Evolutionary conservation across 2,797 vertebrate species (phyloP), one percentile per base, ranked within the genome.

Genomic region (Melanogrammus aeglefinus): DNA sequence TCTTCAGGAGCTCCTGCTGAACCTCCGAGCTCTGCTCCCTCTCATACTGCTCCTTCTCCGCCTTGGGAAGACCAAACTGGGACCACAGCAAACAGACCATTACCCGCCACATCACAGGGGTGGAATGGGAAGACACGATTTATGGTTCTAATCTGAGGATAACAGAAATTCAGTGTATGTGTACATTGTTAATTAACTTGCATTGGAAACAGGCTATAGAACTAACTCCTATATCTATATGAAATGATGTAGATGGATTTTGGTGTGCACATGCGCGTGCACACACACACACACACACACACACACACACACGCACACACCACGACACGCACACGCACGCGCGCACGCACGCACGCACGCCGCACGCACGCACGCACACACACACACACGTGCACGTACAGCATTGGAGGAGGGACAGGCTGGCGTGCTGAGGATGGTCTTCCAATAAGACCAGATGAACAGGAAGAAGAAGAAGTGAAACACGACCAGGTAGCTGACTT

Each of bases 391-490:
- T 18, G 36, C 4, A 31, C 85, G 84, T 96, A 99, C 98, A 91
- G 96, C 96, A 91, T 94, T 95, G 86, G 96, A 96, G 86, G 96
- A 96, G 44, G 97, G 97, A 79, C 88, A 91, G 80, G 94, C 92
- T 76, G 97, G 96, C 92, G 81, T 91, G 85, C 96, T 95, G 92
- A 96, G 94, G 88, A 99, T 97, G 74, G 97, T 97, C 94, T 96
- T 99, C 96, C 97, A 98, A 92, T 99, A 99, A 35, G 98, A 96
- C 98, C 98, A 99, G 76, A 97, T 91, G 90, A 99, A 99, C 96
- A 99, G 96, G 90, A 94, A 73, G 91, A 99, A 94, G 87, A 92
- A 96, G 88, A 96, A 88, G 90, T 99, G 97, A 90, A 99, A 99
- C 91, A 97, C 86, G 89, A 98, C 93, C 95, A 99, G 94, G 93